phyloP scores from a whole-genome alignment of 2,797 vertebrate genomes.

The Sternarchorhynchus goeldii region DNA sequence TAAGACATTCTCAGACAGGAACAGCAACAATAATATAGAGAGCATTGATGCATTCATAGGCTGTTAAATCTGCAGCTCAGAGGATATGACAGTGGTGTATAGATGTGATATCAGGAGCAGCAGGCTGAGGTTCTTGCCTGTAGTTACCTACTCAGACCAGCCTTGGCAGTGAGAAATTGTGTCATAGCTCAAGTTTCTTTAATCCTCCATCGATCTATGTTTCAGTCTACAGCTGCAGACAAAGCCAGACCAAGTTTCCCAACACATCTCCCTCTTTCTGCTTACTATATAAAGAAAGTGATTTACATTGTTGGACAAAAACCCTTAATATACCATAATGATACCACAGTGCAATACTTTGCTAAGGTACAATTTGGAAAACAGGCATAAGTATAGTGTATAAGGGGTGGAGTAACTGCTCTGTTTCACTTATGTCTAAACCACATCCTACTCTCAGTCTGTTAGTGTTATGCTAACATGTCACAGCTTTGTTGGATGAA shows the following conservation, averaged over 20 bases:
- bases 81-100: slow-evolving; percentile 4
- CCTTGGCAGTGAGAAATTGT: slow-evolving; percentile 58
- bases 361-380: slow-evolving; percentile 33
- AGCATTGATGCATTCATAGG: slow-evolving; percentile 1
- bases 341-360: slow-evolving; percentile 35
- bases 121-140: slow-evolving; percentile 27
- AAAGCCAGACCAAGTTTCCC: background rate
- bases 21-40: background rate
- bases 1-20: background rate
- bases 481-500: slow-evolving; percentile 37
- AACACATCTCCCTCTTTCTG: background rate
- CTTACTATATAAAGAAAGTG: slow-evolving; percentile 1
- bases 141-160: slow-evolving; percentile 52
- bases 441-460: slow-evolving; percentile 46
- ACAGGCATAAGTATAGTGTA: slow-evolving; percentile 23
- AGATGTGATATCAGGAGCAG: background rate
- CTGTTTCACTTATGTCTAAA: no score
- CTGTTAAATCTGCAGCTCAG: background rate
- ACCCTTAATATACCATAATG: slow-evolving; percentile 40
- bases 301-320: slow-evolving; percentile 8
- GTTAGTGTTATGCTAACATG: slow-evolving; percentile 48
- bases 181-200: slow-evolving; percentile 66
- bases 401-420: slow-evolving; percentile 17
- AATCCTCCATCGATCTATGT: background rate
- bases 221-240: background rate